Conservation (phyloP, 2,797 vertebrate species). For the Carapus acus region DNA sequence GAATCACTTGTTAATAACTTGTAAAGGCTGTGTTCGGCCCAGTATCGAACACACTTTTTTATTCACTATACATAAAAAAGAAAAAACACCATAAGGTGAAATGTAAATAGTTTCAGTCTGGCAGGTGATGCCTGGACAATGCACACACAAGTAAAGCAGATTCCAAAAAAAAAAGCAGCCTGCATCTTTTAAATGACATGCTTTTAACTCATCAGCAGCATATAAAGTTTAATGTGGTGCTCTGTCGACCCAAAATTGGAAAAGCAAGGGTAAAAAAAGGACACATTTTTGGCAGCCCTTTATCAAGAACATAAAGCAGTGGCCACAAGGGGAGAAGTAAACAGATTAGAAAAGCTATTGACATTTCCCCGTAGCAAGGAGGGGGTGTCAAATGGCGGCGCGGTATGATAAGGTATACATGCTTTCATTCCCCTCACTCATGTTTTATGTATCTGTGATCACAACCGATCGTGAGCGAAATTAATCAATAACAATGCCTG, state of each 20-base stretch:
- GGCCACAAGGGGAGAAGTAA: slow-evolving; percentile 71
- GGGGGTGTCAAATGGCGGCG: slow-evolving; percentile 55
- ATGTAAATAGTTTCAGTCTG: no score
- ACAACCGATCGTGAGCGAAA: slow-evolving; percentile 75
- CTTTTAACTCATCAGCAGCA: slow-evolving; percentile 44
- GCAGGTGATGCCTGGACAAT: no score
- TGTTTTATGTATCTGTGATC: slow-evolving; percentile 78
- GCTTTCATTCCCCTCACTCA: slow-evolving; percentile 65
- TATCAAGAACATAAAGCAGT: slow-evolving; percentile 69
- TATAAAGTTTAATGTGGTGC: slow-evolving; percentile 48
- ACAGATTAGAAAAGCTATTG: slow-evolving; percentile 77
- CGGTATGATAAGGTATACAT: slow-evolving; percentile 67
- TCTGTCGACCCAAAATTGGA: slow-evolving; percentile 42
- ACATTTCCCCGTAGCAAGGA: slow-evolving; percentile 72
- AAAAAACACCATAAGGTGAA: no score
- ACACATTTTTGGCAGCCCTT: slow-evolving; percentile 68
- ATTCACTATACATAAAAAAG: no score
- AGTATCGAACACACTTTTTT: no score
- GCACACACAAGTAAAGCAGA: no score
- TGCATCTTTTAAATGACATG: slow-evolving; percentile 25
- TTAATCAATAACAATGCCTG: slow-evolving; percentile 74
- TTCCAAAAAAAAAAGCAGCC: slow-evolving; percentile 1
- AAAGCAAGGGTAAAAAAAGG: slow-evolving; percentile 63
- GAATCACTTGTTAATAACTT: no score
- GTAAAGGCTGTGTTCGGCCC: no score